These are phyloP conservation scores for Mesoclemmys tuberculata DNA, from an alignment of 2,113 vertebrate genomes.

Conservation along the genomic window DNA sequence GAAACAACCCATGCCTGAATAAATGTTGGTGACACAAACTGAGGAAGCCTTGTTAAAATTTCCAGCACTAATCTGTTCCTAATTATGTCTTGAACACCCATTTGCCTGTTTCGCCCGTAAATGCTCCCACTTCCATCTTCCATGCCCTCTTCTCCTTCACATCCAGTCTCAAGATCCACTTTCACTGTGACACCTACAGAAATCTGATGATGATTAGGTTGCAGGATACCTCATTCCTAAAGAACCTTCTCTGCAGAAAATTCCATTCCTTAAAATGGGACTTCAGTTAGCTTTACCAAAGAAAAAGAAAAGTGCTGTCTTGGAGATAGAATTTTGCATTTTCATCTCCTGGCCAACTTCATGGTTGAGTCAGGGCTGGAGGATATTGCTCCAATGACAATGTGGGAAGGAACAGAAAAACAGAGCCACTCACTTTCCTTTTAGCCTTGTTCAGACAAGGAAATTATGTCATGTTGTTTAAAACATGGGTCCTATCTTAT, in stretches of 20 bases:
- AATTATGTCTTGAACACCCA: neutral
- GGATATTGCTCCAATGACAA: neutral
- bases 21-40: conserved; percentile 61
- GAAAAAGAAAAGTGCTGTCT: neutral
- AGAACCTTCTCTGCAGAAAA: neutral
- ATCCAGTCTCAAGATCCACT: neutral
- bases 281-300: neutral
- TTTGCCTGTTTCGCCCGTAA: neutral
- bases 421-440: accelerated
- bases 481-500: neutral
- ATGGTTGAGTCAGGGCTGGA: neutral
- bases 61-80: conserved; percentile 5
- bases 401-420: neutral
- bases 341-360: neutral
- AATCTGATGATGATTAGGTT: neutral
- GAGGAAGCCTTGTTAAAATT: conserved; percentile 19
- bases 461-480: neutral
- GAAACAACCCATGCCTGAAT: conserved; percentile 57
- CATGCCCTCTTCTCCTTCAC: neutral
- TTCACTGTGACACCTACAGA: neutral
- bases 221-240: neutral
- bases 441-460: neutral
- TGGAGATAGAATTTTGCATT: neutral
- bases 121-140: neutral
- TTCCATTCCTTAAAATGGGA: neutral